Percentiles rank a stretch among this genome's conserved stretches.
Evolutionary conservation across 2,113 vertebrate genomes (phyloP).

Genomic region (Petroica traversi): DNA sequence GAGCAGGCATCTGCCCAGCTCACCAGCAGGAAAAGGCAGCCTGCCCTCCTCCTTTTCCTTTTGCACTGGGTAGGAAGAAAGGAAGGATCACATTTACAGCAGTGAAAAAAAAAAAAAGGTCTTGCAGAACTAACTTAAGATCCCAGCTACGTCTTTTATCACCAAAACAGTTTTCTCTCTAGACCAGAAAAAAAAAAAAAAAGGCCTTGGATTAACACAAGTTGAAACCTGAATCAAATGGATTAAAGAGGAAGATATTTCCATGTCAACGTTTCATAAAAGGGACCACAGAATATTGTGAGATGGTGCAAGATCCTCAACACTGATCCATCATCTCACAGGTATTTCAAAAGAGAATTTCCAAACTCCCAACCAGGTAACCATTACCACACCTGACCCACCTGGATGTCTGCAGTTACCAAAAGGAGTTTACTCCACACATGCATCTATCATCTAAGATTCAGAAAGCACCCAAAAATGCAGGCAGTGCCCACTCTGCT

Average conservation of each 20-base stretch:
- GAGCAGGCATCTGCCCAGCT: background rate
- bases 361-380: background rate
- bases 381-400: background rate
- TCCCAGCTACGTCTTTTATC: background rate
- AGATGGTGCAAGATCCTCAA: background rate
- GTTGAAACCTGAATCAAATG: background rate
- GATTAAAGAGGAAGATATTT: background rate
- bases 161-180: background rate
- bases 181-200: background rate
- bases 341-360: background rate
- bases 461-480: background rate
- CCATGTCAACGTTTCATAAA: background rate
- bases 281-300: background rate
- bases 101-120: background rate
- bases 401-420: background rate
- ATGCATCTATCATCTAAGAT: background rate
- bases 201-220: background rate
- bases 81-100: background rate
- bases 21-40: background rate
- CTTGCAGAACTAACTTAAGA: background rate
- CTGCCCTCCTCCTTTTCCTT: background rate
- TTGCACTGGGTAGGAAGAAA: background rate
- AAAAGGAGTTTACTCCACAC: background rate
- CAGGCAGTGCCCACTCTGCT: background rate
- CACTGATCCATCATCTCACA: background rate